Evolutionary conservation across 2,888 invertebrate species (phyloP).

Genomic region (Blastobasis lacticolella): DNA sequence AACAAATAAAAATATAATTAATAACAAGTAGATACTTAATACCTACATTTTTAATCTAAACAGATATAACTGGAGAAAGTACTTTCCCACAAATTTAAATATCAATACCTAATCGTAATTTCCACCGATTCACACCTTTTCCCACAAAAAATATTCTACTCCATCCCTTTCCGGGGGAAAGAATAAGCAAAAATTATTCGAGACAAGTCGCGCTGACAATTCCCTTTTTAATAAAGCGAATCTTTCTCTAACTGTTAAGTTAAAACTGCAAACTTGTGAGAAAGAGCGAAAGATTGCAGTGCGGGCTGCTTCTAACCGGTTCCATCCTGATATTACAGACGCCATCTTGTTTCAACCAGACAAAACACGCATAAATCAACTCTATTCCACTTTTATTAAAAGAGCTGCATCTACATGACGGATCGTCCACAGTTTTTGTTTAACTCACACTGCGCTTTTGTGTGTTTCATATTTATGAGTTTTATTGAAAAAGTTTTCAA

Average conservation of each 20-base stretch:
- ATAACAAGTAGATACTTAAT: too few relatives aligned
- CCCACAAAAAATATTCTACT: too few relatives aligned
- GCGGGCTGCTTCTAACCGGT: constrained; percentile 34
- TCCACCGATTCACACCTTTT: too few relatives aligned
- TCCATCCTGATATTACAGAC: constrained; percentile 50
- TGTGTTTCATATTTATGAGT: not conserved
- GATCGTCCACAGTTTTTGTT: constrained; percentile 16
- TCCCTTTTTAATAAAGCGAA: constrained; percentile 33
- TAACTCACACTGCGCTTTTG: constrained; percentile 1
- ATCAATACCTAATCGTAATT: too few relatives aligned
- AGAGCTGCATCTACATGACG: constrained; percentile 28
- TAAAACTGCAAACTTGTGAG: constrained; percentile 33
- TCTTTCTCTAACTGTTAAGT: constrained; percentile 27
- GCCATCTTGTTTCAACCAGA: constrained; percentile 52
- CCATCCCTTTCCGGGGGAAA: too few relatives aligned
- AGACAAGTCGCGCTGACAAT: constrained; percentile 2
- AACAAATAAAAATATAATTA: too few relatives aligned
- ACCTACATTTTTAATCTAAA: too few relatives aligned
- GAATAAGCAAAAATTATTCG: constrained; percentile 3
- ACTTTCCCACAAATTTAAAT: too few relatives aligned
- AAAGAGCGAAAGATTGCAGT: constrained; percentile 48
- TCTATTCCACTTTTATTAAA: constrained; percentile 50
- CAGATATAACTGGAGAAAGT: too few relatives aligned
- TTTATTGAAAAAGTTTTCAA: constrained; percentile 5
- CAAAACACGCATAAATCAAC: constrained; percentile 56